These are phyloP conservation scores for Tipula confusa DNA, from an alignment of 2,888 invertebrate genomes.

Conservation along the genomic window DNA sequence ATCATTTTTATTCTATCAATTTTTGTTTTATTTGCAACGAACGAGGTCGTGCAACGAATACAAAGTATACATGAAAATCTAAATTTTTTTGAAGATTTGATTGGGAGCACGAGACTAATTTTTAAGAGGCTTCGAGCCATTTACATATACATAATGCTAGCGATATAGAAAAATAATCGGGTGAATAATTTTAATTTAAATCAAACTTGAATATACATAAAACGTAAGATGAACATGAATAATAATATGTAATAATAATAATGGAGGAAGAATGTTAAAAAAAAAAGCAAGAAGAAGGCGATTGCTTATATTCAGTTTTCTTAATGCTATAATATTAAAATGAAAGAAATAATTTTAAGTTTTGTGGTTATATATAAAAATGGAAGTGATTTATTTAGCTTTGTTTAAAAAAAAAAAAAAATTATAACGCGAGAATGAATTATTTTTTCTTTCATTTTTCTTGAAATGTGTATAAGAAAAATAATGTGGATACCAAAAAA, in stretches of 20 bases:
- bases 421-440: slow-evolving; percentile 20
- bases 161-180: neutral
- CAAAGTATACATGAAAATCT: neutral
- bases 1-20: neutral
- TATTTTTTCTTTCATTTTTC: slow-evolving; percentile 25
- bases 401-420: neutral
- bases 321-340: slow-evolving; percentile 4
- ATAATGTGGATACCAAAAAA: neutral
- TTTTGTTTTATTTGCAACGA: neutral
- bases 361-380: neutral
- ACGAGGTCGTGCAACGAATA: neutral
- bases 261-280: neutral
- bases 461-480: slow-evolving; percentile 1
- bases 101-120: neutral
- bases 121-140: neutral
- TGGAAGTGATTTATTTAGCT: slow-evolving; percentile 25
- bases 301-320: neutral
- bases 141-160: neutral
- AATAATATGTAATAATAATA: neutral
- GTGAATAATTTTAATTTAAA: neutral
- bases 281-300: slow-evolving; percentile 13
- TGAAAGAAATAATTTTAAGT: neutral
- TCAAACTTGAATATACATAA: neutral
- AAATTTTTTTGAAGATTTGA: neutral
- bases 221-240: neutral